Evolutionary conservation across 2,888 invertebrate genomes (phyloP).

Genomic region (Tortricodes alternella): DNA sequence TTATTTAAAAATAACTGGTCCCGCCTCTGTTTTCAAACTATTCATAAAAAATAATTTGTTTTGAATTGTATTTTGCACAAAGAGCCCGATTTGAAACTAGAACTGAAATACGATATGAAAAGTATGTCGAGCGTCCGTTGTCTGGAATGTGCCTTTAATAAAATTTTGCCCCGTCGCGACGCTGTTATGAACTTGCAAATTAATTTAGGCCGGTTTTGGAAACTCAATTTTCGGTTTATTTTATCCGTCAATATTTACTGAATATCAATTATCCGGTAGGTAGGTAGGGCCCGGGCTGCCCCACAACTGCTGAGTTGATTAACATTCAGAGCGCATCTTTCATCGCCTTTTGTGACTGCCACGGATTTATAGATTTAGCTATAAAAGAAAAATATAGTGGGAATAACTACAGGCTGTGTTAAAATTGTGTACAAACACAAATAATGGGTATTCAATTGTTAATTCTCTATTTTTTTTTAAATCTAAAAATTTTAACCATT

Average conservation of each 20-base stretch:
- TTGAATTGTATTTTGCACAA: not conserved
- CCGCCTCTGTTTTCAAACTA: too few species aligned
- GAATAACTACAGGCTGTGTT: not conserved
- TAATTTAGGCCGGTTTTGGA: constrained; percentile 76
- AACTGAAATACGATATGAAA: constrained; percentile 35
- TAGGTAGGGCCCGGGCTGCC: constrained; percentile 40
- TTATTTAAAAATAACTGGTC: too few species aligned
- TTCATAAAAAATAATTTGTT: not conserved
- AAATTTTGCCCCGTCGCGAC: constrained; percentile 67
- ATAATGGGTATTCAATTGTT: too few species aligned
- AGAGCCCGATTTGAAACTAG: constrained; percentile 17
- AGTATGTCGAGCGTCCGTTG: constrained; percentile 36
- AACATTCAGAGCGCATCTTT: constrained; percentile 39
- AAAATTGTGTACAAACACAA: not conserved
- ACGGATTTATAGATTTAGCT: constrained; percentile 8
- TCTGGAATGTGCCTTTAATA: constrained; percentile 68
- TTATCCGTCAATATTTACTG: constrained; percentile 79
- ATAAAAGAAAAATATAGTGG: constrained; percentile 7
- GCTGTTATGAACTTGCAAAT: constrained; percentile 79
- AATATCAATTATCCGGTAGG: constrained; percentile 74
- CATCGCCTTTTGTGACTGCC: constrained; percentile 9
- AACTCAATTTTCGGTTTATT: constrained; percentile 80
- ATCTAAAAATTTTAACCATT: too few species aligned
- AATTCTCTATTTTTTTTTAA: too few species aligned
- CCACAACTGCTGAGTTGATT: constrained; percentile 45